Base-by-base conservation (phyloP, 2,888 invertebrate species). In the Dicroscelio sp. region DNA sequence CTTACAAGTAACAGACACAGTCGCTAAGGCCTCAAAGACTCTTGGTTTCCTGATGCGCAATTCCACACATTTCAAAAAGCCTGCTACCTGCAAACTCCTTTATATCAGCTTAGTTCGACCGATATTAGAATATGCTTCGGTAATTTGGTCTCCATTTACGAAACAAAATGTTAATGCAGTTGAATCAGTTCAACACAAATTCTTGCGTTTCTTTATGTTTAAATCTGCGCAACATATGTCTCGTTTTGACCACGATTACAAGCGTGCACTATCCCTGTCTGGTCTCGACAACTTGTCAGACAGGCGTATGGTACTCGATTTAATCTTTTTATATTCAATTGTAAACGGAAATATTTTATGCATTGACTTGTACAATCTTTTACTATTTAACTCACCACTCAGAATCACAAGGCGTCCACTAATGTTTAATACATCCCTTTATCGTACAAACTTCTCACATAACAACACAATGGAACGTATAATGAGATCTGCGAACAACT, bases 61-160 rank as follows among this genome's bases (percentile, higher is more conserved):
- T 23, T 67, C n/a, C 17, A 35, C 23, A 5, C n/a, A 35, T 33
- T 67, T 67, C 35, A 38, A 17, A 2, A 17, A 33, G 6, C n/a
- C 31, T 23, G 12, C 27, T 20, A 67, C 67, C n/a, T 67, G 17
- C 30, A 67, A 35, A 35, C 33, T 23, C 5, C 23, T 67, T 20
- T 67, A 67, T n/a, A 12, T 67, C 20, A 20, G 30, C 30, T 23
- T 67, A 23, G 38, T 67, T 67, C 67, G 67, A 20, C 38, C 67
- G n/a, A 35, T 38, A 14, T 35, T 67, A n/a, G 67, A 67, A 23
- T 67, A 67, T 35, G 67, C 35, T 14, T 67, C 67, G 12, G 67
- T 35, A 2, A 23, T 67, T 12, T 67, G 67, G 67, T 35, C 67
- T 10, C 67, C 67, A n/a, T 35, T 35, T 23, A 35, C 67, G 1